Evolutionary conservation across 2,888 invertebrate genomes (phyloP), one percentile per base, ranked within the genome.

Genomic region (Exephanes ischioxanthus): DNA sequence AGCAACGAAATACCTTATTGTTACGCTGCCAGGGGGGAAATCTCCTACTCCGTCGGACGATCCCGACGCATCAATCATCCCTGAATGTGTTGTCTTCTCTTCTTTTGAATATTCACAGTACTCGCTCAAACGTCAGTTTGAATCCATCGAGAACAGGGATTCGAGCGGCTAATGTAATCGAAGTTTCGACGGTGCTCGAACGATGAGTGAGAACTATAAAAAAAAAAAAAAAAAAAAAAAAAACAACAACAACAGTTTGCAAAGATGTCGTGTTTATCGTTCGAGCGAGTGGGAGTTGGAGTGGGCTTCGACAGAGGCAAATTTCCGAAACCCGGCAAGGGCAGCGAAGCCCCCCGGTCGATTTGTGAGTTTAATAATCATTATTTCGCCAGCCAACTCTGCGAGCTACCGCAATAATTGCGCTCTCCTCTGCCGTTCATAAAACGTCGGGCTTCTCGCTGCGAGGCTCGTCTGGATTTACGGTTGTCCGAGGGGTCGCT

Each of bases 321-420:
- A 26, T 58, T 58, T 58, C 4, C 58, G 22, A 58, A 58, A 14
- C 22, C 58, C 16, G 58, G 4, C 58, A 58, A 58, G 26, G 58
- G 14, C 58, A 58, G 58, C 58, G 11, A 26, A 1, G 11, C 22
- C 66, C 26, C 37, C 9, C 41, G 67, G 14, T 68, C 70, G 73
- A 85, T 85, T 78, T 78, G 81, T 78, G 77, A 78, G 77, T 80
- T 85, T 79, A 79, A 79, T 85, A 79, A 82, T 79, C 71, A 85
- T 82, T 82, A 82, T 76, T 82, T 79, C 79, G 67, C 66, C 58
- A 45, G 53, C 58, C 58, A 48, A 75, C 75, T 66, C 55, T 48
- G 22, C 63, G 16, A 41, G 55, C 58, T 63, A 71, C 82, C 73
- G 79, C 70, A 71, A 85, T 85, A 82, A 85, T 85, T 85, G 81